Percentiles rank a stretch among this genome's conserved stretches.
phyloP scores from a whole-genome alignment of 2,888 invertebrate genomes.

The Schizaphis graminum region DNA sequence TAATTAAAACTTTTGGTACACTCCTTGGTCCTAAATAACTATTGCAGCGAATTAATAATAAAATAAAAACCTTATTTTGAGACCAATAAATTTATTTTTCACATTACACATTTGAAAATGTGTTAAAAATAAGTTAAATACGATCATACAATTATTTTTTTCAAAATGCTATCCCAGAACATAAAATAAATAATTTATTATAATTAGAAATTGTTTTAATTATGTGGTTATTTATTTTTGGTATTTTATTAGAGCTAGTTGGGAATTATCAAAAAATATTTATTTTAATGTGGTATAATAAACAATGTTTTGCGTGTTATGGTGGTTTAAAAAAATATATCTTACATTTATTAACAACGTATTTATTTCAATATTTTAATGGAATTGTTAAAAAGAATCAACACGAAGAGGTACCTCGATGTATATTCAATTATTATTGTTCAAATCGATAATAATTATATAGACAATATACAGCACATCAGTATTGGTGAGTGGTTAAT shows the following conservation, averaged over 20 bases:
- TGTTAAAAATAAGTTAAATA: neutral
- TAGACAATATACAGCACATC: neutral
- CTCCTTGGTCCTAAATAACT: neutral
- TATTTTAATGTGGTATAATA: neutral
- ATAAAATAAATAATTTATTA: neutral
- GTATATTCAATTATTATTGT: neutral
- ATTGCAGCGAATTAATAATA: neutral
- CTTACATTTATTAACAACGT: neutral
- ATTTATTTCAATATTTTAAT: neutral
- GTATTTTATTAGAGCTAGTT: neutral
- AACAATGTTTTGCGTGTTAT: neutral
- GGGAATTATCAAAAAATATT: neutral
- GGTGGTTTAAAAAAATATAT: neutral
- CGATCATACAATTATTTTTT: neutral
- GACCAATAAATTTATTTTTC: neutral
- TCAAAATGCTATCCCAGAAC: neutral
- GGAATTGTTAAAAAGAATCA: neutral
- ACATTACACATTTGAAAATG: neutral
- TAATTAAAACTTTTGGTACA: neutral
- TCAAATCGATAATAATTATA: slow-evolving; percentile 29
- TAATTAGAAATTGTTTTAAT: neutral
- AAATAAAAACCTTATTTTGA: neutral
- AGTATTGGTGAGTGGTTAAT: slow-evolving; percentile 12
- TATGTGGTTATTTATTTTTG: neutral
- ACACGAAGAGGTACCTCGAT: neutral